Base-by-base conservation (phyloP, 2,113 vertebrate genomes). In the Xenopus borealis region DNA sequence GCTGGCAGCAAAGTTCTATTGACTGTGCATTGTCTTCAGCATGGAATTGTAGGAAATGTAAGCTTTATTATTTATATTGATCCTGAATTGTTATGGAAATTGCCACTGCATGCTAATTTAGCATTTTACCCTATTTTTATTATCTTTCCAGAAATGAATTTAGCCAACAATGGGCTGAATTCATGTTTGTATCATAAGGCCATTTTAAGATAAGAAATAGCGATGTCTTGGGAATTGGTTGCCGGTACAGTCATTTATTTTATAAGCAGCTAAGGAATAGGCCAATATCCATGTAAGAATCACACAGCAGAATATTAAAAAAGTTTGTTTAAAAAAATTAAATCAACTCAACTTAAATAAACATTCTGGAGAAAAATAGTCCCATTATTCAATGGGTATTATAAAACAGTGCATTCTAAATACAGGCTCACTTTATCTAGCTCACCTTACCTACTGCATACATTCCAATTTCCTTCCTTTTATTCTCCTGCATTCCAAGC, bases 251-350 rank as follows among this genome's bases (percentile, higher is more conserved):
- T 9, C 18, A 61, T 61, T 58, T 20, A 61, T 23, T 61, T 61
- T 23, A 13, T 20, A 20, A 61, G 19, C 20, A 61, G 58, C 58
- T 12, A 61, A 3, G 9, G 20, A 61, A 61, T 10, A 20, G 13
- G 58, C 58, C 20, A 55, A 55, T 55, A 55, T n/a, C 53, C 8
- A 55, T n/a, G 6, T 55, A 55, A 55, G 7, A 55, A 55, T 55
- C 53, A 16, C 17, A 55, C 4, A 62, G 62, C n/a, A 40, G 46
- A 69, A 69, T 46, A 64, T 61, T 68, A 61, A 67, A 67, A 27
- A 53, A 16, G 47, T 50, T 16, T 50, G 47, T 50, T 50, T 7
- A 16, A 4, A 50, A 50, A 64, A 75, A 27, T 27, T 1, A 27
- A 55, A 68, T 40, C 33, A 40, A 40, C 8, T 9, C 8, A 40